These are phyloP conservation scores for Gallinago stenura DNA, from an alignment of 2,797 vertebrate genomes.

Conservation along the genomic window DNA sequence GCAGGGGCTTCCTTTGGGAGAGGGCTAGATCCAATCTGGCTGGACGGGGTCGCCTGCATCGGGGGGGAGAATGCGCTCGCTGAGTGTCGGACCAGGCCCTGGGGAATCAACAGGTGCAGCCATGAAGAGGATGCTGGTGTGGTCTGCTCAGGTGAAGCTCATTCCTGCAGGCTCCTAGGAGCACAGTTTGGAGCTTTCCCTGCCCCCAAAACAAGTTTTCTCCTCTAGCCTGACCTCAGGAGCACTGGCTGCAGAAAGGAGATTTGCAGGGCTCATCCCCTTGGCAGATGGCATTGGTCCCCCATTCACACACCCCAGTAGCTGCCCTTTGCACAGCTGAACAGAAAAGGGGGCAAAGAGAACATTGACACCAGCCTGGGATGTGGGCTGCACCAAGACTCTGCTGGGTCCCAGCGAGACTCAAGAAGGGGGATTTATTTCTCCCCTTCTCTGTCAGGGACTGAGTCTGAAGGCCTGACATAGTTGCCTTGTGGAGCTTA, in stretches of 20 bases:
- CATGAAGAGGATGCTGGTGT: slow-evolving; percentile 46
- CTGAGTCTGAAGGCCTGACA: too few relatives aligned
- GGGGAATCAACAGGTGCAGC: slow-evolving; percentile 28
- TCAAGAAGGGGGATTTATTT: not conserved
- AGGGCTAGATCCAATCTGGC: not conserved
- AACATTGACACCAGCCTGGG: not conserved
- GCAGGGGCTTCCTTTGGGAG: not conserved
- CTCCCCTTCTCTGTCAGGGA: not conserved
- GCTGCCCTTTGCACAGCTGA: not conserved
- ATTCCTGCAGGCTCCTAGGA: not conserved
- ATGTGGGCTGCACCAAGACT: fast-evolving
- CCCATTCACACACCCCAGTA: not conserved
- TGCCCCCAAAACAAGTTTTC: not conserved
- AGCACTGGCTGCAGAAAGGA: not conserved
- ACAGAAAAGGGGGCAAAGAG: not conserved
- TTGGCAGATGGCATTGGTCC: too few relatives aligned
- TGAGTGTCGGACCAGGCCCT: not conserved
- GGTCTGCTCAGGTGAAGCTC: slow-evolving; percentile 48
- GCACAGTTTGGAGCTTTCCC: not conserved
- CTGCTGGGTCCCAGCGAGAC: not conserved
- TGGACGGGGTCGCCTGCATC: not conserved
- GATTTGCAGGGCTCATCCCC: not conserved
- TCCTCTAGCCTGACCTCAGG: not conserved
- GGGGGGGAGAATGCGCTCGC: not conserved
- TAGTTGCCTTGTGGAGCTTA: not conserved